phyloP scores from a whole-genome alignment of 2,797 vertebrate genomes.

The Tamandua tetradactyla region DNA sequence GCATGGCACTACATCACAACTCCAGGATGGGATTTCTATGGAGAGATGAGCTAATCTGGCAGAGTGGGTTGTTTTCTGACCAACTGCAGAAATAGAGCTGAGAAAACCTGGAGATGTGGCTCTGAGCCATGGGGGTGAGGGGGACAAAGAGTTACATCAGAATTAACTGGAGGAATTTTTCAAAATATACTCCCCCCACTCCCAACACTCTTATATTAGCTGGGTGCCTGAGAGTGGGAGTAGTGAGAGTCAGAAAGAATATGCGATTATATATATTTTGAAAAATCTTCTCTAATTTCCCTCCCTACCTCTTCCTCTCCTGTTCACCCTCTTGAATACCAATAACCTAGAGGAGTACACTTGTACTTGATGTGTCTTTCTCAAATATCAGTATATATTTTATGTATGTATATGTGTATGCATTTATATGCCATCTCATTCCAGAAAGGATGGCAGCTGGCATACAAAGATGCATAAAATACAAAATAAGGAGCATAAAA shows the following conservation, averaged over 20 bases:
- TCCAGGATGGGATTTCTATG: conserved; percentile 49
- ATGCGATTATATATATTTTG: neutral
- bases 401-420: conserved; percentile 49
- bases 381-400: conserved; percentile 62
- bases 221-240: neutral
- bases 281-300: neutral
- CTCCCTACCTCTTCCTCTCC: neutral
- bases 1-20: neutral
- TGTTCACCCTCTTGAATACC: neutral
- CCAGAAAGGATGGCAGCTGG: conserved; percentile 69
- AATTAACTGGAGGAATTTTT: conserved; percentile 10
- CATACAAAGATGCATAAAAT: conserved; percentile 60
- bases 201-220: neutral
- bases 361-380: conserved; percentile 40
- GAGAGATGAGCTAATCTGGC: conserved; percentile 11
- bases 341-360: conserved; percentile 5
- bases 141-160: neutral
- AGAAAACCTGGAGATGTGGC: neutral
- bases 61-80: conserved; percentile 56
- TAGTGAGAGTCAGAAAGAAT: neutral
- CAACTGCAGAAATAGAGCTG: neutral
- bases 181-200: neutral
- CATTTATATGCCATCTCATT: conserved; percentile 61
- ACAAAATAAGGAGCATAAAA: conserved; percentile 53
- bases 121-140: neutral